Evolutionary conservation across 1,140 invertebrate species (phyloP).

Genomic region (Cotesia vestalis): DNA sequence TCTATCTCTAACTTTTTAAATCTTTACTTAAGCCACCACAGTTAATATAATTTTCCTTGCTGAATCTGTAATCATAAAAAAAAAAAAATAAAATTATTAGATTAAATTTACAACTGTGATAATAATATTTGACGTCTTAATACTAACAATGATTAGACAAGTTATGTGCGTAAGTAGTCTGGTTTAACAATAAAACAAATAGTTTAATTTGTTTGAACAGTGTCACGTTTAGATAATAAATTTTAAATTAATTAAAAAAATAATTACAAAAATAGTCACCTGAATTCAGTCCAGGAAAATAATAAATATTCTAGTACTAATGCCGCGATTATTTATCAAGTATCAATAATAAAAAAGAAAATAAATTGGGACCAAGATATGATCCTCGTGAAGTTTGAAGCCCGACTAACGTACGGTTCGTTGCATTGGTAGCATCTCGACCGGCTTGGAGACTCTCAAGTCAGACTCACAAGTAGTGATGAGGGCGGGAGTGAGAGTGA

Average conservation of each 20-base stretch:
- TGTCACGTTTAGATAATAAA: neutral
- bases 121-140: neutral
- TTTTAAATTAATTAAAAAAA: neutral
- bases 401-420: constrained; percentile 5
- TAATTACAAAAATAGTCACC: too few species aligned
- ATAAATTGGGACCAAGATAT: neutral
- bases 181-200: neutral
- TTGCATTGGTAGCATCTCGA: constrained; percentile 7
- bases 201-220: neutral
- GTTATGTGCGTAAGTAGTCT: neutral
- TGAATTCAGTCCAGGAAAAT: too few species aligned
- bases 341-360: too few species aligned
- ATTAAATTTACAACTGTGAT: neutral
- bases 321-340: too few species aligned
- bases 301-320: neutral
- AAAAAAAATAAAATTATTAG: neutral
- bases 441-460: constrained; percentile 3
- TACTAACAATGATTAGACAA: neutral
- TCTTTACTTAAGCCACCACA: neutral
- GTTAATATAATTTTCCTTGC: neutral
- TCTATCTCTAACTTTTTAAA: neutral
- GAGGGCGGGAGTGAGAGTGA: constrained; percentile 17
- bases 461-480: neutral
- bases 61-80: constrained; percentile 7
- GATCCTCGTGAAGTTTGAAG: constrained; percentile 12